Base-by-base conservation (phyloP, 1,140 invertebrate genomes). In the Anastrepha ludens region DNA sequence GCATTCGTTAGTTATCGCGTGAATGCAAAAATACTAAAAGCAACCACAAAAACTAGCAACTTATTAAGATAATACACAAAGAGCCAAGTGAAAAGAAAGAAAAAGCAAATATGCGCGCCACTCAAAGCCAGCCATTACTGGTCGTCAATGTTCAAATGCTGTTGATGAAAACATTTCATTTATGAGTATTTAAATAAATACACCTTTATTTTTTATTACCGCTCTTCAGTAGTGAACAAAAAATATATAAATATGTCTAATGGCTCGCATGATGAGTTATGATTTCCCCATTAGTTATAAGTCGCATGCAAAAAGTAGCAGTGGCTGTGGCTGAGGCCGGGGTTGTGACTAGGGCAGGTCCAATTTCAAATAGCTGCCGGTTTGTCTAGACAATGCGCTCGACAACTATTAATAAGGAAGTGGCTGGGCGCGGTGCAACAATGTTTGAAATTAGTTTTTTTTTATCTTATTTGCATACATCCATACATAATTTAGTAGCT, bases 401-500 rank as follows among this genome's bases (percentile, higher is more conserved):
- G 67, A 15, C 67, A 47, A 74, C 67, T 47, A 74, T 44, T 41
- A 74, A 74, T 74, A 74, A 74, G 67, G 67, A 74, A 74, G 41
- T 74, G 3, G 39, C 8, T 9, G 9, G 13, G 13, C 41, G 67
- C 41, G 7, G 3, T 74, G 67, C 67, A 74, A 74, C 67, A 74
- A 74, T 74, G 67, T 74, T 17, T 44, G 13, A 62, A 13, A 13
- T 5, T 15, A 17, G 15, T 13, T 62, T 74, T 29, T 29, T 13
- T 17, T 17, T 8, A 17, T 2, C 41, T 74, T 15, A 55, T 55
- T 8, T 55, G 50, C 1, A 11, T 41, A 44, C 13, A 6, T 11
- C 47, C 41, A 74, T 74, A 17, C 44, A 74, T n/a, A 74, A 74
- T 74, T 13, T 70, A 15, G 29, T 29, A 29, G 29, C 29, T 29